Percentiles rank a stretch among this genome's conserved stretches.
phyloP scores from a whole-genome alignment of 1,140 invertebrate species.

The Caerostris extrusa region DNA sequence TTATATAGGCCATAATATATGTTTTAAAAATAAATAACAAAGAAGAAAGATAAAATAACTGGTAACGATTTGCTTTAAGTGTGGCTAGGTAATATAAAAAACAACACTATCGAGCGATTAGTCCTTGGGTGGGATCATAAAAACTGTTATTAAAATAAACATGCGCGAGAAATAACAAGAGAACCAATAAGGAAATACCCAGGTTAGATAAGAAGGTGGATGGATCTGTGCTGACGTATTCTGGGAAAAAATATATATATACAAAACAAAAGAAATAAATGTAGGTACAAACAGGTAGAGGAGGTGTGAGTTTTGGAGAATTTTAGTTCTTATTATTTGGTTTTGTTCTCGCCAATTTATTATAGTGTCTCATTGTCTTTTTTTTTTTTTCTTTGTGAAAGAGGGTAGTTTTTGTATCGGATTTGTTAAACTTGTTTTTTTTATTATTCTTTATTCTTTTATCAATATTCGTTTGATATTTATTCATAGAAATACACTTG shows the following conservation, averaged over 20 bases:
- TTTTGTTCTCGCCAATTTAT: not conserved
- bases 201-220: not conserved
- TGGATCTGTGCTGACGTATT: not conserved
- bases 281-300: not conserved
- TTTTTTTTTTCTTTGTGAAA: not conserved
- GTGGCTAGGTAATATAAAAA: too few species aligned
- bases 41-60: too few species aligned
- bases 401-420: not conserved
- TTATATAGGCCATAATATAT: too few species aligned
- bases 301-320: too few species aligned
- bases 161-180: constrained; percentile 22
- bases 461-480: too few species aligned
- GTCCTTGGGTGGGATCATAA: constrained; percentile 58
- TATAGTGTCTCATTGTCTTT: not conserved
- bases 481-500: too few species aligned
- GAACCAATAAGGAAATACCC: not conserved
- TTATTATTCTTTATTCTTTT: too few species aligned
- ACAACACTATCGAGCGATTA: constrained; percentile 12
- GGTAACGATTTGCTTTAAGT: too few species aligned
- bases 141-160: constrained; percentile 23
- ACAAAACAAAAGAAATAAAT: not conserved
- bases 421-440: not conserved
- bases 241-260: not conserved
- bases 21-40: too few species aligned
- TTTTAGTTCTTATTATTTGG: not conserved